Evolutionary conservation across 2,797 vertebrate genomes (phyloP), one percentile per base, ranked within the genome.

Genomic region (Parambassis ranga): DNA sequence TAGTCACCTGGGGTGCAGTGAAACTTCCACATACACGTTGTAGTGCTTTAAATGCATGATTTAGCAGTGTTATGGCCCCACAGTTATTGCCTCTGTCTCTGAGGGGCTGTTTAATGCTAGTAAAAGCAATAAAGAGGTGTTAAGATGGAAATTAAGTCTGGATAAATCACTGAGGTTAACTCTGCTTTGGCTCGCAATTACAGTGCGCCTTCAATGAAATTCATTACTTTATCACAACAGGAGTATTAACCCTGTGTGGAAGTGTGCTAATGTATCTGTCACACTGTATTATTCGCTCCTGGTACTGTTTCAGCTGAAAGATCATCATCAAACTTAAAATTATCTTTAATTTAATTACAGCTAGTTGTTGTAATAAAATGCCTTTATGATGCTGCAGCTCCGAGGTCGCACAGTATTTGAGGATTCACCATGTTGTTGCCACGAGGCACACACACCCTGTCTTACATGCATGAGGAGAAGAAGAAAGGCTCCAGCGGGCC

Each of bases 81-180:
- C 60, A 39, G 76, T 84, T 87, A 87, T 85, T 83, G 80, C 75
- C 65, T 70, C 60, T 58, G 66, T 76, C 82, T 87, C 83, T 4
- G 33, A 65, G 81, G 84, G 57, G 67, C 72, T 56, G 57, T 86
- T 85, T 77, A 80, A 77, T 81, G 79, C 75, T 79, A 71, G 81
- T 82, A 77, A 87, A 85, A 75, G 81, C 81, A 84, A 88, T 86
- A 87, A 90, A 81, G 77, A 70, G 81, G 79, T 60, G 79, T 78
- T 88, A 83, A 65, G 70, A 84, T 81, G 76, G 82, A 78, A 85
- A 88, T 87, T 75, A 87, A 84, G 62, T 63, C 47, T n/a, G 55
- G 68, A 83, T 85, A 84, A 83, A 87, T 89, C 84, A 83, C 71
- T 0, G 20, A 52, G 81, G 80, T 86, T 83, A 84, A 82, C 75